These are phyloP conservation scores for Thalassophryne amazonica DNA, from an alignment of 2,797 vertebrate genomes.

Conservation along the genomic window DNA sequence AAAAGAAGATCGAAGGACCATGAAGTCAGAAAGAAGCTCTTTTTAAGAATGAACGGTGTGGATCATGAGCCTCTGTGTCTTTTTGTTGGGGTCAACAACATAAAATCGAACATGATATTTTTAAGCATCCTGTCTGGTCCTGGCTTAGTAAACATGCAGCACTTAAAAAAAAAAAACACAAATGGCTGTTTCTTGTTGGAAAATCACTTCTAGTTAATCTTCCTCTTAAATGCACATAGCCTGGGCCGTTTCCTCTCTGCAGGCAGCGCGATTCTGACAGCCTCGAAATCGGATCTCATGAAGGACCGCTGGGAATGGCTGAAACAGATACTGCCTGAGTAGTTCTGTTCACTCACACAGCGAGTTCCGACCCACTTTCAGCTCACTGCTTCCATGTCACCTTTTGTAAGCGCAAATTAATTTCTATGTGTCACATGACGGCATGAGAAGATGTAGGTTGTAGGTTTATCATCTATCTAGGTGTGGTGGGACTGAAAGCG, in stretches of 20 bases:
- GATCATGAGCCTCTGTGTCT: slow-evolving; percentile 29
- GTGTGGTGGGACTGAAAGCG: slow-evolving; percentile 48
- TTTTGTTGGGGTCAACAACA: too few relatives aligned
- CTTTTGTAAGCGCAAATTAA: slow-evolving; percentile 34
- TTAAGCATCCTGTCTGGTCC: too few relatives aligned
- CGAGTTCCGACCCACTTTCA: slow-evolving; percentile 38
- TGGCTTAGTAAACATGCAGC: too few relatives aligned
- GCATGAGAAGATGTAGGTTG: slow-evolving; percentile 29
- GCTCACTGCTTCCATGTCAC: slow-evolving; percentile 33
- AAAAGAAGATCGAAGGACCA: slow-evolving; percentile 29
- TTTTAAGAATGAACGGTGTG: slow-evolving; percentile 2
- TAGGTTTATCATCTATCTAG: slow-evolving; percentile 61
- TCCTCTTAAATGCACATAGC: too few relatives aligned
- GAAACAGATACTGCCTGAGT: slow-evolving; percentile 41
- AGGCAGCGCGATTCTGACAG: slow-evolving; percentile 17
- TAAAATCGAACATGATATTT: too few relatives aligned
- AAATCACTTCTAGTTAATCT: too few relatives aligned
- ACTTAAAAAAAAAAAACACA: too few relatives aligned
- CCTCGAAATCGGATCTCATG: slow-evolving; percentile 30
- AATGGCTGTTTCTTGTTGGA: too few relatives aligned
- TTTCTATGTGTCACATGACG: slow-evolving; percentile 42
- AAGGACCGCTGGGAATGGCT: slow-evolving; percentile 32
- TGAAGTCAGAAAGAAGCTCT: slow-evolving; percentile 24
- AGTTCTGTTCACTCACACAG: slow-evolving; percentile 39
- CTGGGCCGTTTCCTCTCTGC: too few relatives aligned